Conservation (phyloP, 2,888 invertebrate genomes). For the Pheosia gnoma region DNA sequence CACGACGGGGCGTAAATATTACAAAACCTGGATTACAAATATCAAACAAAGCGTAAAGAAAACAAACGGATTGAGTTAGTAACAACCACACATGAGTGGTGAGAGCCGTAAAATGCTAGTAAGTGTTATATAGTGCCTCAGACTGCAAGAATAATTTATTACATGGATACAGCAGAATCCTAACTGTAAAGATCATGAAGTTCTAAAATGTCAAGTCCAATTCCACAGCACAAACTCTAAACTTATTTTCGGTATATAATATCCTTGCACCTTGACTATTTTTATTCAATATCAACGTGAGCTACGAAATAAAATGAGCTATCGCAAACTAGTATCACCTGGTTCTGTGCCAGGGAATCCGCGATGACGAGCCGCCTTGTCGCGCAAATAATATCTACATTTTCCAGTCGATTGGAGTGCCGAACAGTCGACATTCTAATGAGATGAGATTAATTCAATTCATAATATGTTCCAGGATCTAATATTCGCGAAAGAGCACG, state of each 20-base stretch:
- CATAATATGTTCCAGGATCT: neutral
- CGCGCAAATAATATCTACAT: slow-evolving; percentile 50
- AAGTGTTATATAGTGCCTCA: slow-evolving; percentile 11
- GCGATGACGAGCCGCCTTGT: slow-evolving; percentile 64
- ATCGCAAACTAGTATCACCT: slow-evolving; percentile 57
- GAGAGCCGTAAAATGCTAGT: slow-evolving; percentile 13
- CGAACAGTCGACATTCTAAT: slow-evolving; percentile 8
- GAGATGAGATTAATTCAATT: slow-evolving; percentile 6
- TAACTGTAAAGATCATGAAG: neutral
- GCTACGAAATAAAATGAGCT: slow-evolving; percentile 74
- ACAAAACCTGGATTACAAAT: slow-evolving; percentile 14
- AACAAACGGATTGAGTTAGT: slow-evolving; percentile 7
- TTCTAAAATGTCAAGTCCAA: neutral
- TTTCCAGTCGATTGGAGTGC: slow-evolving; percentile 45
- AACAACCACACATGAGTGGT: slow-evolving; percentile 10
- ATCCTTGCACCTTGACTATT: slow-evolving; percentile 63
- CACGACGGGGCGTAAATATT: slow-evolving; percentile 8
- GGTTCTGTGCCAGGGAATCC: slow-evolving; percentile 65
- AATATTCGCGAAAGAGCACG: neutral
- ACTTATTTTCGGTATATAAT: neutral
- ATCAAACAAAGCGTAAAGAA: slow-evolving; percentile 12
- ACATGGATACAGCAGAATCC: neutral
- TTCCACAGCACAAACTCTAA: neutral
- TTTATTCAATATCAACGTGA: slow-evolving; percentile 70
- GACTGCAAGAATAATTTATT: neutral